Percentiles rank a stretch among this genome's conserved stretches.
Conservation (phyloP, 2,113 vertebrate genomes). For the Serilophus lunatus region DNA sequence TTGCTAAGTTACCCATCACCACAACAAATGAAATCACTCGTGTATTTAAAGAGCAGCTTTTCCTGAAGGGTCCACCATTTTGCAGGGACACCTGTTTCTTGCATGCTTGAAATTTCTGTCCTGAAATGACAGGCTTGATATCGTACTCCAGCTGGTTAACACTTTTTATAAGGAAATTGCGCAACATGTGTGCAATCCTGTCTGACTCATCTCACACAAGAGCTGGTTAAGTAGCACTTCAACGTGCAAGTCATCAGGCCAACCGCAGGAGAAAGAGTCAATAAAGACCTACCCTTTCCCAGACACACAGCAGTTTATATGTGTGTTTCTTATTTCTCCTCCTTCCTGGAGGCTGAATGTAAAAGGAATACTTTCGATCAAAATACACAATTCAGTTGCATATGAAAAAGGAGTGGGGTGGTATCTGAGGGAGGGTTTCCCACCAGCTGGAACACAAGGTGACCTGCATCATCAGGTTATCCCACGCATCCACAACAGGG, state of each 20-base stretch:
- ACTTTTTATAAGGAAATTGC: background rate
- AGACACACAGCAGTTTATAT: background rate
- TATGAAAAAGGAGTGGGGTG: fast-evolving
- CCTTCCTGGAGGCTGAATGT: background rate
- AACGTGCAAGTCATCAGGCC: fast-evolving
- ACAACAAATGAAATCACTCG: constrained; percentile 66
- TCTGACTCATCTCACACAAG: background rate
- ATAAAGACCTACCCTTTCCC: background rate
- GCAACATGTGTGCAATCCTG: background rate
- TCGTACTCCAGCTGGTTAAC: background rate
- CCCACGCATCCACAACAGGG: fast-evolving
- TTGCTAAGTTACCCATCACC: constrained; percentile 65
- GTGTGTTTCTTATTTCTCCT: background rate
- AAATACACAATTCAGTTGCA: background rate
- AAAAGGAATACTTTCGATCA: fast-evolving
- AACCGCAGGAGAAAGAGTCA: background rate
- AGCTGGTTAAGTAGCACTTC: background rate
- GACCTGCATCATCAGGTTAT: background rate
- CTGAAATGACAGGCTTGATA: constrained; percentile 29
- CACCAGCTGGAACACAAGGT: background rate
- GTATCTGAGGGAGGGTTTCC: background rate
- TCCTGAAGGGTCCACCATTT: background rate
- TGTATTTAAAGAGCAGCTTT: constrained; percentile 67
- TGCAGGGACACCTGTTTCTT: constrained; percentile 48
- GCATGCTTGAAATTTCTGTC: constrained; percentile 31